Conservation (phyloP, 2,888 invertebrate species). For the Orchesellides sinensis region DNA sequence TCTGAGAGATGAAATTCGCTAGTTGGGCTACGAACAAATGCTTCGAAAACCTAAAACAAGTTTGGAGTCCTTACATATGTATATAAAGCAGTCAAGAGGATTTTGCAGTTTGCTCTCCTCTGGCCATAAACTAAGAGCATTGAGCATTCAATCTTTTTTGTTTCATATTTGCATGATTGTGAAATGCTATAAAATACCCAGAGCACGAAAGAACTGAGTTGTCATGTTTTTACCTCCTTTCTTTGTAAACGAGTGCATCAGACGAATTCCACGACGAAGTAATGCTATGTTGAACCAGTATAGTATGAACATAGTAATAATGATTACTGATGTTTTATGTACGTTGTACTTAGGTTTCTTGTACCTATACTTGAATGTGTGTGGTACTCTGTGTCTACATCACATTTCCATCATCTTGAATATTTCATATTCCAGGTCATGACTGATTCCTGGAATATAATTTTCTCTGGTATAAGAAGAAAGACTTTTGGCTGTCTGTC, state of each 20-base stretch:
- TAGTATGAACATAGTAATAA: no score
- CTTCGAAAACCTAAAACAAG: neutral
- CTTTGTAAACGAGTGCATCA: no score
- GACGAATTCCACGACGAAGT: no score
- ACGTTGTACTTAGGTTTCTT: no score
- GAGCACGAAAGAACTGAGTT: neutral
- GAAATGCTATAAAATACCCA: slow-evolving; percentile 4
- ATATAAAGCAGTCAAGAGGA: no score
- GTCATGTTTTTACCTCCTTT: no score
- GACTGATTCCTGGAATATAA: slow-evolving; percentile 4
- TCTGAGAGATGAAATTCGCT: slow-evolving; percentile 22
- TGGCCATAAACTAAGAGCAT: slow-evolving; percentile 1
- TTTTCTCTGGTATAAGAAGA: no score
- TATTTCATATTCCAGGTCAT: slow-evolving; percentile 10
- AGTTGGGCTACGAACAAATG: neutral
- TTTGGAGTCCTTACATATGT: neutral
- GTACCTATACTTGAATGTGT: no score
- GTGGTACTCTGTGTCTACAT: no score
- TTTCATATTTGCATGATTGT: slow-evolving; percentile 32
- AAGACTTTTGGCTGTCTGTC: no score
- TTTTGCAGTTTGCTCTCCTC: neutral
- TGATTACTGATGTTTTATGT: no score
- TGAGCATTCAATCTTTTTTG: slow-evolving; percentile 11
- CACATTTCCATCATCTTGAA: neutral
- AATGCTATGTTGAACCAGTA: no score